Evolutionary conservation across 92 coral and sea anemone genomes (phyloP).

Genomic region (Pocillopora meandrina): DNA sequence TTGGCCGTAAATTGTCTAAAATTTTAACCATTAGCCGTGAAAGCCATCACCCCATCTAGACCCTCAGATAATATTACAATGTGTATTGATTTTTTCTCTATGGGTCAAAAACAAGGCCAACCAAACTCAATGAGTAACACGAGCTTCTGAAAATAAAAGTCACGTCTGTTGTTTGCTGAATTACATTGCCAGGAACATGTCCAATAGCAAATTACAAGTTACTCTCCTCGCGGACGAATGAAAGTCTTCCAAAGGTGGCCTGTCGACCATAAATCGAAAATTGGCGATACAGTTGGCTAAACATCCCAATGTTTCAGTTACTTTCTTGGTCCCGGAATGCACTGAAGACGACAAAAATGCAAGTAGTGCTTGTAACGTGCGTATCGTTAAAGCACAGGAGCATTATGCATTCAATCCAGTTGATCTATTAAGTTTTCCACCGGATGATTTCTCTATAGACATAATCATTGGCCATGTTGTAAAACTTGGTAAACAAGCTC

Average conservation of each 20-base stretch:
- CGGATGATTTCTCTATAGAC: background rate
- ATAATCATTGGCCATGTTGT: conserved; percentile 24
- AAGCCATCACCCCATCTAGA: too few species aligned
- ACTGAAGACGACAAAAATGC: background rate
- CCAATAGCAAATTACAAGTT: too few species aligned
- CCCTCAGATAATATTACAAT: too few species aligned
- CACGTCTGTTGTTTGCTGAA: too few species aligned
- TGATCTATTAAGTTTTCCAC: conserved; percentile 5
- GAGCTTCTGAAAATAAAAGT: too few species aligned
- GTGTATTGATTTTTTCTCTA: too few species aligned
- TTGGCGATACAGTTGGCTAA: conserved; percentile 4
- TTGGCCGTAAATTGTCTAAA: too few species aligned
- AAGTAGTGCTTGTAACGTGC: background rate
- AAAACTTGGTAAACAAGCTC: conserved; percentile 19
- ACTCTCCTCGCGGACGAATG: too few species aligned
- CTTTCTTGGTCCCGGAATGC: background rate
- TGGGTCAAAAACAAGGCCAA: too few species aligned
- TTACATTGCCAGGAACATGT: too few species aligned
- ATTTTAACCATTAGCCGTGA: too few species aligned
- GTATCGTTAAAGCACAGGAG: conserved; percentile 1
- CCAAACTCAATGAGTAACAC: too few species aligned
- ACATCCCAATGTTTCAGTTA: background rate
- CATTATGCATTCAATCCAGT: background rate
- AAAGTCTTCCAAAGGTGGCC: background rate
- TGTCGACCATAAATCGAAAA: background rate